These are phyloP conservation scores for Novumbra hubbsi DNA, from an alignment of 2,797 vertebrate species.

Conservation along the genomic window DNA sequence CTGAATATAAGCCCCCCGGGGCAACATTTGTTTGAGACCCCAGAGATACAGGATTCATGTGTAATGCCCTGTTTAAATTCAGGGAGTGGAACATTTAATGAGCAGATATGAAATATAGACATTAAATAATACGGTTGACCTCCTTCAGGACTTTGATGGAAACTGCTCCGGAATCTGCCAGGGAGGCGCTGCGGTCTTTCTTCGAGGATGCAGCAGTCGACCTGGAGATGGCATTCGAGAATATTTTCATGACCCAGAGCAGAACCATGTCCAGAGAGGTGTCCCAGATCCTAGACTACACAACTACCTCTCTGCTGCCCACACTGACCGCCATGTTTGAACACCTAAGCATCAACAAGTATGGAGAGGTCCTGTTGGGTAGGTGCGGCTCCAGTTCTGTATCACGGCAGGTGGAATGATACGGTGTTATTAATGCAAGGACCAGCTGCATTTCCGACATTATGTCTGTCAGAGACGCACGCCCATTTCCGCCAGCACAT, in stretches of 20 bases:
- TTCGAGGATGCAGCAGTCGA: slow-evolving; percentile 88
- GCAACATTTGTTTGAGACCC: no score
- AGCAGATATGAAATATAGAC: background rate
- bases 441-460: slow-evolving; percentile 46
- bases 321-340: slow-evolving; percentile 89
- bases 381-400: background rate
- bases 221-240: slow-evolving; percentile 86
- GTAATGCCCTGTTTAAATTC: background rate
- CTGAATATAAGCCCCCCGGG: no score
- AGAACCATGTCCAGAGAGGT: slow-evolving; percentile 79
- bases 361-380: slow-evolving; percentile 60
- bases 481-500: slow-evolving; percentile 28
- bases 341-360: slow-evolving; percentile 83
- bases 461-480: slow-evolving; percentile 31
- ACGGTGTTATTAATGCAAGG: slow-evolving; percentile 6
- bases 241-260: slow-evolving; percentile 77
- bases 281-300: slow-evolving; percentile 83
- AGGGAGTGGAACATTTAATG: background rate
- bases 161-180: slow-evolving; percentile 78
- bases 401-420: background rate
- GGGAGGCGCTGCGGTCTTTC: slow-evolving; percentile 79
- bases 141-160: slow-evolving; percentile 80
- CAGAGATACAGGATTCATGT: background rate
- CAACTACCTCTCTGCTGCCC: slow-evolving; percentile 85
- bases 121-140: background rate